Conservation (phyloP, 2,113 vertebrate species). For the Recurvirostra avosetta region DNA sequence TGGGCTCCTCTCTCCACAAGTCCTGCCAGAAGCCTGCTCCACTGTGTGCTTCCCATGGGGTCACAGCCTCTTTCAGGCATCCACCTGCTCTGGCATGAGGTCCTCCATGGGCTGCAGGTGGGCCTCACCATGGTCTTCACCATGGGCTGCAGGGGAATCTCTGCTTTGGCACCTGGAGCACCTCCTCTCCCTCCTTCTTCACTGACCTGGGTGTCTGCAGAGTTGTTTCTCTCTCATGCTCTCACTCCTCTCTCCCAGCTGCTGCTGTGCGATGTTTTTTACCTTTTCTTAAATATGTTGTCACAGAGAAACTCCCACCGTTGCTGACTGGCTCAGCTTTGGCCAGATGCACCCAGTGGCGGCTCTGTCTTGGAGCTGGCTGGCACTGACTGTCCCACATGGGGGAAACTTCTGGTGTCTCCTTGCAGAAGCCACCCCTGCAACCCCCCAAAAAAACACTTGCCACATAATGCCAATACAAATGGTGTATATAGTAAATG, state of each 20-base stretch:
- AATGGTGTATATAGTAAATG: not conserved
- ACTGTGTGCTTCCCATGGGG: fast-evolving
- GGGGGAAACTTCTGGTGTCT: not conserved
- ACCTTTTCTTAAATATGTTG: not conserved
- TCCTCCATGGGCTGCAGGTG: not conserved
- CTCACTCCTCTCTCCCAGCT: not conserved
- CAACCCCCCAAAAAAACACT: not conserved
- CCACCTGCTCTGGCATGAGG: fast-evolving
- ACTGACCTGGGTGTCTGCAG: too few species aligned
- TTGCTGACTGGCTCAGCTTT: not conserved
- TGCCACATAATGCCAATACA: not conserved
- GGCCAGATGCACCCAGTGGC: fast-evolving
- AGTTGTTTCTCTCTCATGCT: not conserved
- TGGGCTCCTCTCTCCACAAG: not conserved
- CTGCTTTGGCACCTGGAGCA: not conserved
- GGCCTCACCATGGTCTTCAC: not conserved
- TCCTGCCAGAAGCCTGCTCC: not conserved
- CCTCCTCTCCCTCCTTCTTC: not conserved
- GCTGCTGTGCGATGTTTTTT: not conserved
- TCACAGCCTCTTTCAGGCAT: not conserved
- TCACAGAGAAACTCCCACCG: fast-evolving
- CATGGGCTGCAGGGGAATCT: not conserved
- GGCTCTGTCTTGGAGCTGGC: not conserved
- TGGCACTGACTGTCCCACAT: not conserved
- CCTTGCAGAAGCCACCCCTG: not conserved